These are phyloP conservation scores for Macrocentrus cingulum DNA, from an alignment of 1,140 invertebrate genomes.

Conservation along the genomic window DNA sequence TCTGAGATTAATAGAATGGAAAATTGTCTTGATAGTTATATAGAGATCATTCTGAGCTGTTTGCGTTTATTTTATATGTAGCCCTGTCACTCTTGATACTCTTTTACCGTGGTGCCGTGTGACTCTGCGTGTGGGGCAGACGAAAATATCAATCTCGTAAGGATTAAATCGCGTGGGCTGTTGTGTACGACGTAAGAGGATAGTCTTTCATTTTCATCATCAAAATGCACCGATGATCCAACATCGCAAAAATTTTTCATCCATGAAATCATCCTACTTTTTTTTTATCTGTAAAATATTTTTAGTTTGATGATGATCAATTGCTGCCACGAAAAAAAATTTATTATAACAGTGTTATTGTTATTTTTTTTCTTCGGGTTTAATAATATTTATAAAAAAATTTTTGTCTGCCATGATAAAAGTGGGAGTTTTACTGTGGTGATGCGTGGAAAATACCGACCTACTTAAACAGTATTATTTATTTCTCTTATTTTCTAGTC, in stretches of 20 bases:
- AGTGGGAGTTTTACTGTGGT: conserved; percentile 45
- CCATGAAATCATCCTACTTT: not conserved
- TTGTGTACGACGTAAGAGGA: not conserved
- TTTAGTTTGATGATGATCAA: too few species aligned
- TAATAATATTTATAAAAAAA: conserved; percentile 5
- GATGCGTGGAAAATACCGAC: conserved; percentile 56
- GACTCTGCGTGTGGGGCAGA: conserved; percentile 45
- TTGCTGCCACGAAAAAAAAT: too few species aligned
- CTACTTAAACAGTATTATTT: conserved; percentile 43
- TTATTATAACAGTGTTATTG: too few species aligned
- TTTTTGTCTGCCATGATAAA: conserved; percentile 22
- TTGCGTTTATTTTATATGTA: too few species aligned
- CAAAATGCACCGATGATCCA: not conserved
- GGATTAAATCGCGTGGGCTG: conserved; percentile 10
- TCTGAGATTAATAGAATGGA: not conserved
- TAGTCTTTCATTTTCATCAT: not conserved
- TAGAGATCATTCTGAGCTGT: too few species aligned
- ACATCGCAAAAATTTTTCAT: not conserved
- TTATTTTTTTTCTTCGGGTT: too few species aligned
- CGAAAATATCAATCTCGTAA: conserved; percentile 53
- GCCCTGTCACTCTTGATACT: not conserved
- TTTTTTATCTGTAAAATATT: not conserved
- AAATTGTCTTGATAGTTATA: not conserved
- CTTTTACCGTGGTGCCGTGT: conserved; percentile 48
- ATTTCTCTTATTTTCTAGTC: conserved; percentile 5